phyloP scores from a whole-genome alignment of 2,113 vertebrate species.

The Chaenogobius annularis region DNA sequence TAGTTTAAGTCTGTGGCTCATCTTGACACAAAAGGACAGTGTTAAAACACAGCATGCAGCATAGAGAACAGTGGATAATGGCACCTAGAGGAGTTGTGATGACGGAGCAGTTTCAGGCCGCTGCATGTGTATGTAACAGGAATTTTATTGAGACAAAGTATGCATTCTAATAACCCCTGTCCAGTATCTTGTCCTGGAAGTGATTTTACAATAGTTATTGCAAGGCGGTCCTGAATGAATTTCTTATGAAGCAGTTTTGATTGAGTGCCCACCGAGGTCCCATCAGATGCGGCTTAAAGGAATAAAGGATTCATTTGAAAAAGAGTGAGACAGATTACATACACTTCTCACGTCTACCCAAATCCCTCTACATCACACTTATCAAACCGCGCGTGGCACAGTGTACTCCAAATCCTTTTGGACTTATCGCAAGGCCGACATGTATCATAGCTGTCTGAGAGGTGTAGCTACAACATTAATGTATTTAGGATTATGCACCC shows the following conservation, averaged over 20 bases:
- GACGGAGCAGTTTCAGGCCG: conserved; percentile 38
- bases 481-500: conserved; percentile 36
- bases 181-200: conserved; percentile 8
- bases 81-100: conserved; percentile 47
- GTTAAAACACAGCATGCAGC: conserved; percentile 20
- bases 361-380: conserved; percentile 79
- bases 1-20: conserved; percentile 4
- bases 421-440: conserved; percentile 64
- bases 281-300: conserved; percentile 77
- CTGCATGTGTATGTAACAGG: conserved; percentile 14
- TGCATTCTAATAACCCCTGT: conserved; percentile 26
- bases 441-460: conserved; percentile 56
- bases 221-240: conserved; percentile 29
- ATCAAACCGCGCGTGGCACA: conserved; percentile 69
- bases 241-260: conserved; percentile 61
- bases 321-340: conserved; percentile 76
- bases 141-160: conserved; percentile 23
- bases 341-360: conserved; percentile 76
- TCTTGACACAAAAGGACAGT: conserved; percentile 30
- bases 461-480: conserved; percentile 51
- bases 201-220: conserved; percentile 42
- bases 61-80: neutral
- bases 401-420: conserved; percentile 64
- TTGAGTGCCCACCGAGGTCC: conserved; percentile 71
- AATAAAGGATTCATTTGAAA: conserved; percentile 78